phyloP scores from a whole-genome alignment of 2,797 vertebrate genomes.

The Melopsittacus undulatus region DNA sequence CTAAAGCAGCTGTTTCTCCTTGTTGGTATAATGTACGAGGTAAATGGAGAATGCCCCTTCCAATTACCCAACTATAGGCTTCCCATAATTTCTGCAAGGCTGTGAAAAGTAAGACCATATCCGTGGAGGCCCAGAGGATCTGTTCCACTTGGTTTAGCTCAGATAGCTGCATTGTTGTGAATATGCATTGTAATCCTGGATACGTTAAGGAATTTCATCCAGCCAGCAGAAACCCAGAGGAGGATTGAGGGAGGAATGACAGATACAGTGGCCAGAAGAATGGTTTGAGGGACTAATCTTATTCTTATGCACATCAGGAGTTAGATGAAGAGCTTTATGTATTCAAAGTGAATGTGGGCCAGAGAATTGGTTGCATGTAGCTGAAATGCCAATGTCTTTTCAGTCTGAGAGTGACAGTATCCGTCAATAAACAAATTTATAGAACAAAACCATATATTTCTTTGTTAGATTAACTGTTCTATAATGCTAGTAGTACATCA shows the following conservation, averaged over 20 bases:
- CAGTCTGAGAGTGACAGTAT: neutral
- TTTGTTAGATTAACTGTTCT: neutral
- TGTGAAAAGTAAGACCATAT: neutral
- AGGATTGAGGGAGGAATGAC: neutral
- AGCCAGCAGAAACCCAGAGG: neutral
- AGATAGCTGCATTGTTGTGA: neutral
- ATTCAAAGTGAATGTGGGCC: neutral
- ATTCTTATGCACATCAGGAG: neutral
- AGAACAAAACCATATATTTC: neutral
- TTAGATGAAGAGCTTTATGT: neutral
- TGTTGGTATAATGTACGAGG: rapidly evolving
- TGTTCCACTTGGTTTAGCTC: neutral
- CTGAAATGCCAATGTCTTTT: neutral
- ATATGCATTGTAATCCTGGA: neutral
- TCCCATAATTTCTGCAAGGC: neutral
- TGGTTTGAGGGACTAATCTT: neutral
- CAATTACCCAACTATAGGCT: neutral
- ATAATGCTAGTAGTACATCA: neutral
- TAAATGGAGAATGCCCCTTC: neutral
- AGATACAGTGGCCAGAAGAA: neutral
- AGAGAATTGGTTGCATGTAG: neutral
- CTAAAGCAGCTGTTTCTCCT: neutral
- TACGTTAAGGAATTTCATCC: neutral
- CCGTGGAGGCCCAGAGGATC: neutral
- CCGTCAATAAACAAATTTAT: neutral